Base-by-base conservation (phyloP, 2,797 vertebrate species). In the Poliocrania exsul region DNA sequence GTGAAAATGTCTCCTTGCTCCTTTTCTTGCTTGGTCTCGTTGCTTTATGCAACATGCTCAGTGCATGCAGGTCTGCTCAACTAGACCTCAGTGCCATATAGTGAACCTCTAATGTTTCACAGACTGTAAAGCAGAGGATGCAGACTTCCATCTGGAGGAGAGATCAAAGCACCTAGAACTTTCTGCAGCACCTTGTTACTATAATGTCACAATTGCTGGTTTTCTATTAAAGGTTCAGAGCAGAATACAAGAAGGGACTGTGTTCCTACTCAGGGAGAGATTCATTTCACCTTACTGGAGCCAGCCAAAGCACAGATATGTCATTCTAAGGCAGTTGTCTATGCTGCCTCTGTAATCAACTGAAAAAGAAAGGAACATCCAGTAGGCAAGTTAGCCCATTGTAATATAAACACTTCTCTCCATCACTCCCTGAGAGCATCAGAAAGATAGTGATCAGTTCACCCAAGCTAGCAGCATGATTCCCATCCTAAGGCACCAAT, bases 31-130 rank as follows among this genome's bases (percentile, higher is more conserved):
- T 53, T 31, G 51, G 24, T 46, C 28, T 81, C 23, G n/a, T 44
- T 86, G 49, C 23, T 54, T 71, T 58, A 74, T 20, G 25, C 15
- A 65, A 16, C 13, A 38, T 54, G 33, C 26, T 65, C 2, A 2
- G n/a, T 70, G 38, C 11, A 47, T 2, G 7, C 14, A n/a, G 38
- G 5, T 70, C n/a, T 83, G 69, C 35, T 61, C 3, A 0, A 25
- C 46, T 42, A 72, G 44, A 46, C 6, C 23, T 11, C 5, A 18
- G 6, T 29, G 25, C 18, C 0, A 0, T 13, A 40, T 0, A 28
- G 24, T 7, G 16, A 93, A 11, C 14, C 40, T 58, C 38, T 1
- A 1, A 8, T 13, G 9, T 33, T 57, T 65, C 57, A 65, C 35
- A 29, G 53, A 37, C 57, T 38, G 15, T 53, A 46, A 83, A 86